phyloP scores from a whole-genome alignment of 2,113 vertebrate genomes.

The Gobius niger region DNA sequence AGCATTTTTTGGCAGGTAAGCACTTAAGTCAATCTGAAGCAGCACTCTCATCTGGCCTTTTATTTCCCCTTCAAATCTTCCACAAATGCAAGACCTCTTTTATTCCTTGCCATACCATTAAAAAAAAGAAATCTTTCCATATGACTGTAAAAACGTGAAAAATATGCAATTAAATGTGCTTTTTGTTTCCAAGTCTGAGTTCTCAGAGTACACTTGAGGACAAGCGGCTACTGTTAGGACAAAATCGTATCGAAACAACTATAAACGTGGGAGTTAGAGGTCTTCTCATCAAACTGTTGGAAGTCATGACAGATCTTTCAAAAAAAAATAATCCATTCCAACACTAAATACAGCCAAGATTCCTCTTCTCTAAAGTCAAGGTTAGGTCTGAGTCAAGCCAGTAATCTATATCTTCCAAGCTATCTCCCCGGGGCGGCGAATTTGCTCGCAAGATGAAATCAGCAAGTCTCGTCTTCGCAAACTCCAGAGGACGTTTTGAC shows the following conservation, averaged over 20 bases:
- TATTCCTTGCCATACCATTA: constrained; percentile 11
- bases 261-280: neutral
- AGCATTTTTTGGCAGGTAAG: neutral
- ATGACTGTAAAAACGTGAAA: constrained; percentile 21
- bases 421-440: constrained; percentile 18
- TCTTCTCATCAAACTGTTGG: neutral
- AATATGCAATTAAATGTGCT: constrained; percentile 20
- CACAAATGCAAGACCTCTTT: constrained; percentile 6
- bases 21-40: neutral
- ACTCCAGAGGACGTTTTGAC: constrained; percentile 17
- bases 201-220: constrained; percentile 40
- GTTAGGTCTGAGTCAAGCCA: constrained; percentile 12
- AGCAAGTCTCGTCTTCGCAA: constrained; percentile 9
- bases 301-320: neutral
- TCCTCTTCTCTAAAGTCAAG: constrained; percentile 21
- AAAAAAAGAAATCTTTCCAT: constrained; percentile 21
- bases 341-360: constrained; percentile 7
- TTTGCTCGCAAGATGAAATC: constrained; percentile 24
- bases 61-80: neutral
- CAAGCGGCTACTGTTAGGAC: constrained; percentile 45
- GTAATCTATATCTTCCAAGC: constrained; percentile 11
- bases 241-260: neutral
- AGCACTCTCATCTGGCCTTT: neutral
- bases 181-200: neutral
- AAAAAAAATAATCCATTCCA: neutral